A percentile compares a stretch with the other conserved stretches of the same genome.
These are phyloP conservation scores for Lytechinus pictus DNA, from an alignment of 35 echinoderm and acorn worm genomes.

Conservation along the genomic window DNA sequence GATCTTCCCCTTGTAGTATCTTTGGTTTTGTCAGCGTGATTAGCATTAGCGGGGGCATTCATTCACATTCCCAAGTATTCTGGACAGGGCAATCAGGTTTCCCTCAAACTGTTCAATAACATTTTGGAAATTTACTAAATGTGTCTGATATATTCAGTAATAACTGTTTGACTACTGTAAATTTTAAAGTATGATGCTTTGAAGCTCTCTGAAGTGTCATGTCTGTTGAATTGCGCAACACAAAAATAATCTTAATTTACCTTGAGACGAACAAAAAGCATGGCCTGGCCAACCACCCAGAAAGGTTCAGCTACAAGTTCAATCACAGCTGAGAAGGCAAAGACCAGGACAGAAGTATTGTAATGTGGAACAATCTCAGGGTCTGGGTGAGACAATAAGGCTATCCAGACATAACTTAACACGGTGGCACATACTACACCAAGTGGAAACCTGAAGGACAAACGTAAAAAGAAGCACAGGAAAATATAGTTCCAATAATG, in stretches of 20 bases:
- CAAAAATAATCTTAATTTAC: background rate
- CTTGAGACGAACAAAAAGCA: conserved; percentile 83
- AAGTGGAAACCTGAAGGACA: conserved; percentile 72
- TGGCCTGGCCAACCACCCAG: conserved; percentile 87
- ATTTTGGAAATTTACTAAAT: no score
- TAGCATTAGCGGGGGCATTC: no score
- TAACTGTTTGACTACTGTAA: no score
- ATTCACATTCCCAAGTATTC: no score
- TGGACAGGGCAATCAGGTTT: no score
- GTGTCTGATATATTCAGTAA: no score
- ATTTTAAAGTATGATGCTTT: no score
- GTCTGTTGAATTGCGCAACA: no score
- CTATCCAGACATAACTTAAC: conserved; percentile 80
- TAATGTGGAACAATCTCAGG: conserved; percentile 76
- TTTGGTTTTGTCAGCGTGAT: no score
- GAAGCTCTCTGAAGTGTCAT: no score
- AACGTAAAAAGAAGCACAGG: background rate
- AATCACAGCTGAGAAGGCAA: conserved; percentile 74
- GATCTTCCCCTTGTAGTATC: no score
- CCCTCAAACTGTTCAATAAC: no score
- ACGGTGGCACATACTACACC: conserved; percentile 71
- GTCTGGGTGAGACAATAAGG: conserved; percentile 75
- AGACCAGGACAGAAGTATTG: conserved; percentile 67
- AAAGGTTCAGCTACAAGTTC: conserved; percentile 92
- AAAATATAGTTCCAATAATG: background rate